Evolutionary conservation across 2,888 invertebrate genomes (phyloP).

Genomic region (Eupeodes luniger): DNA sequence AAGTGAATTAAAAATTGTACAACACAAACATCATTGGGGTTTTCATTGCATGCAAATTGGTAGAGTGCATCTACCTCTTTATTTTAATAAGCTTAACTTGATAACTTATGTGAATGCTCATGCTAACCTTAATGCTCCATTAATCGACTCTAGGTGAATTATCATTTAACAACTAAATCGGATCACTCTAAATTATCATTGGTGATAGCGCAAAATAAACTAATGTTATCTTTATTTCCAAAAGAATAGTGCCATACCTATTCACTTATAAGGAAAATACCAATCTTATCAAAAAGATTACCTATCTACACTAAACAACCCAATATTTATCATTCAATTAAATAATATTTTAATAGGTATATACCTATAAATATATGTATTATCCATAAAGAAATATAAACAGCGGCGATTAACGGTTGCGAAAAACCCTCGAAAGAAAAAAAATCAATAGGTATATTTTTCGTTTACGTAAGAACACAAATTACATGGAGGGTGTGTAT

Average conservation of each 20-base stretch:
- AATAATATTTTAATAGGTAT: neutral
- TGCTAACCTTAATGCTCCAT: too few species aligned
- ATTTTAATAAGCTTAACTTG: too few species aligned
- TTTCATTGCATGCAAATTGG: too few species aligned
- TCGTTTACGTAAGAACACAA: constrained; percentile 51
- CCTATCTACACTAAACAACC: too few species aligned
- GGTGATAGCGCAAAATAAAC: neutral
- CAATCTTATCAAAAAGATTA: neutral
- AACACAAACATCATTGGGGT: too few species aligned
- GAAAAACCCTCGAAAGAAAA: neutral
- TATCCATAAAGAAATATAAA: neutral
- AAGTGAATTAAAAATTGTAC: too few species aligned
- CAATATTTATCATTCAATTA: neutral
- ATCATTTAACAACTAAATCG: neutral
- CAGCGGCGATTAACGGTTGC: neutral
- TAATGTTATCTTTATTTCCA: neutral
- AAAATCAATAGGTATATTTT: constrained; percentile 53
- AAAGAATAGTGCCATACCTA: too few species aligned
- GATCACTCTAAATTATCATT: neutral
- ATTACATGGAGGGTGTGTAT: constrained; percentile 55
- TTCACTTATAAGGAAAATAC: too few species aligned
- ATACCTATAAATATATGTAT: neutral
- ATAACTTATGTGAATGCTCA: too few species aligned
- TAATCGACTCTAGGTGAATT: too few species aligned
- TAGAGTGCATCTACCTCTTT: too few species aligned